Conservation (phyloP, 2,797 vertebrate species). For the Falco berigora region DNA sequence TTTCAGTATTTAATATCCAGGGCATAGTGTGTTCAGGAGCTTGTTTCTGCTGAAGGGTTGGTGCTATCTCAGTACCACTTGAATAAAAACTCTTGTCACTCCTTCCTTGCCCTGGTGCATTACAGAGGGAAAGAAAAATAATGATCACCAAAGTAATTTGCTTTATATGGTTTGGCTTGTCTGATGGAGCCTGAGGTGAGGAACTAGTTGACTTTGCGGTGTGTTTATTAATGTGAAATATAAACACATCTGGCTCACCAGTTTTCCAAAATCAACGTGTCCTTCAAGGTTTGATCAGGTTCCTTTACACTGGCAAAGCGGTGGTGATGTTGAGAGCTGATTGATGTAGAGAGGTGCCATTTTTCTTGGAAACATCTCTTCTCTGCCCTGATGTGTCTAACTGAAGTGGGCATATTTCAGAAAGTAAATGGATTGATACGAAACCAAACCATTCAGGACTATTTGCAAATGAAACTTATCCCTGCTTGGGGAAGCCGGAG, state of each 20-base stretch:
- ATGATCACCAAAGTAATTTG: not conserved
- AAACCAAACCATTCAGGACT: not conserved
- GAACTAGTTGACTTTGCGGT: not conserved
- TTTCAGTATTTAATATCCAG: not conserved
- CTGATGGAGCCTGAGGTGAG: not conserved
- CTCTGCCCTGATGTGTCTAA: not conserved
- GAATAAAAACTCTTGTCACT: not conserved
- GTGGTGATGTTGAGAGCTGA: not conserved
- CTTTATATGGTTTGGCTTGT: not conserved
- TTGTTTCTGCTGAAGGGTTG: not conserved
- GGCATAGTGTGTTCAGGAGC: accelerated
- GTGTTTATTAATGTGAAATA: not conserved
- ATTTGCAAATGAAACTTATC: not conserved
- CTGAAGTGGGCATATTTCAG: not conserved
- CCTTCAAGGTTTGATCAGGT: not conserved
- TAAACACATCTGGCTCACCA: not conserved
- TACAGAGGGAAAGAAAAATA: not conserved
- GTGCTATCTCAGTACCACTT: not conserved
- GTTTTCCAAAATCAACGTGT: not conserved
- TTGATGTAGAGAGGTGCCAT: not conserved
- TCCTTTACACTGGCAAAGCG: accelerated
- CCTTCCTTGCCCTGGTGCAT: not conserved
- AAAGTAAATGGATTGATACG: not conserved
- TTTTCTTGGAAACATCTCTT: accelerated
- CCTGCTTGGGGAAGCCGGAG: not conserved